Percentiles rank a stretch among this genome's conserved stretches.
Evolutionary conservation across 2,888 invertebrate genomes (phyloP).

Genomic region (Nomada hirtipes): DNA sequence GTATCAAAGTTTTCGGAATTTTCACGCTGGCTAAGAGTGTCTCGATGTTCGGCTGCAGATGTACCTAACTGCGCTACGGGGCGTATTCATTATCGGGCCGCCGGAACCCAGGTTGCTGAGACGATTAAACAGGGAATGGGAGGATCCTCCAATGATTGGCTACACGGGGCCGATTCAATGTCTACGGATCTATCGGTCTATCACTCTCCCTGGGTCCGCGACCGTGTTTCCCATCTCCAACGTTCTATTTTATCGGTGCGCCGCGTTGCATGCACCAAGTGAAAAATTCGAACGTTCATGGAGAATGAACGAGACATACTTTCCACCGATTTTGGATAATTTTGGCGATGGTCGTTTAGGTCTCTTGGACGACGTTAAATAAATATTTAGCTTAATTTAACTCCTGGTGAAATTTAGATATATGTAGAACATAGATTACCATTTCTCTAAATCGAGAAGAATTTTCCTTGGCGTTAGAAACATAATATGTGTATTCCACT

Average conservation of each 20-base stretch:
- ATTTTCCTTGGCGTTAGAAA: too few species aligned
- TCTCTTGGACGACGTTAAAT: too few species aligned
- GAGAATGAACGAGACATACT: neutral
- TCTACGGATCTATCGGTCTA: conserved; percentile 67
- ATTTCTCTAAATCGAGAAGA: too few species aligned
- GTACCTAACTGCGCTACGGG: conserved; percentile 72
- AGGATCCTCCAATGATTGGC: conserved; percentile 80
- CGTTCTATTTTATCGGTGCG: conserved; percentile 53
- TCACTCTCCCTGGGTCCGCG: conserved; percentile 54
- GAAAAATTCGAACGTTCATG: conserved; percentile 8
- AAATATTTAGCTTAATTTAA: too few species aligned
- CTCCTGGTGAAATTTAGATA: too few species aligned
- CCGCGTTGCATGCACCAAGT: conserved; percentile 2
- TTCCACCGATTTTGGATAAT: too few species aligned
- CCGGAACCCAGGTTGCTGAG: conserved; percentile 75
- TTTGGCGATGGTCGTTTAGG: too few species aligned
- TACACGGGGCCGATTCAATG: conserved; percentile 75
- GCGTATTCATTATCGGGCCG: conserved; percentile 69
- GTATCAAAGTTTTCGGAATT: conserved; percentile 52
- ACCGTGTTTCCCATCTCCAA: conserved; percentile 51
- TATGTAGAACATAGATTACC: too few species aligned
- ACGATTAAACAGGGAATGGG: conserved; percentile 82
- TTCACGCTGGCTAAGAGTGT: conserved; percentile 61
- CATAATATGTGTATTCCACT: too few species aligned
- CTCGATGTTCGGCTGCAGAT: conserved; percentile 70